Conservation (phyloP, 2,888 invertebrate genomes). For the Diplolepis rosae region DNA sequence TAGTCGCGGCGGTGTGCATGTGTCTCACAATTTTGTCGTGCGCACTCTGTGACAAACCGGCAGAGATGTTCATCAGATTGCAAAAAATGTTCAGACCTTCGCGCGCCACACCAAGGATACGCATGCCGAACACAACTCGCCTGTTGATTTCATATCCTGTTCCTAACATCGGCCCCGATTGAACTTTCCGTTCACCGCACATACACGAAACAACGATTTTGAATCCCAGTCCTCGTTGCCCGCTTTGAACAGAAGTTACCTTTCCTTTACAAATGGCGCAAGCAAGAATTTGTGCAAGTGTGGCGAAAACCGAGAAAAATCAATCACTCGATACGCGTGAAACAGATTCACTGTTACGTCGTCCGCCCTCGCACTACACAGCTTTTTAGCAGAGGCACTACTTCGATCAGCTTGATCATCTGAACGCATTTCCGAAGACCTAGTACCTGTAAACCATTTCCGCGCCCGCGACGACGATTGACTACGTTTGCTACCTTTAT, state of each 20-base stretch:
- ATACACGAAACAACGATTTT: too few species aligned
- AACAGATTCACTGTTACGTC: slow-evolving; percentile 35
- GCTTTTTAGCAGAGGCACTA: slow-evolving; percentile 25
- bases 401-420: too few species aligned
- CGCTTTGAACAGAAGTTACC: slow-evolving; percentile 18
- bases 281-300: slow-evolving; percentile 15
- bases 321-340: slow-evolving; percentile 39
- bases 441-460: too few species aligned
- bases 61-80: slow-evolving; percentile 50
- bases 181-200: slow-evolving; percentile 34
- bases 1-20: slow-evolving; percentile 37
- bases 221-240: too few species aligned
- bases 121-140: slow-evolving; percentile 48
- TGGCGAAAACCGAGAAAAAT: slow-evolving; percentile 36
- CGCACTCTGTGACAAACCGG: slow-evolving; percentile 41
- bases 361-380: slow-evolving; percentile 31
- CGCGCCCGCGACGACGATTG: too few species aligned
- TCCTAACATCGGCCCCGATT: slow-evolving; percentile 36
- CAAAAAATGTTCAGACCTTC: slow-evolving; percentile 56
- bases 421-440: too few species aligned
- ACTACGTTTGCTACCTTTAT: too few species aligned
- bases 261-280: slow-evolving; percentile 20
- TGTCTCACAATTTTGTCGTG: slow-evolving; percentile 39
- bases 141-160: slow-evolving; percentile 36
- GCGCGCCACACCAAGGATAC: slow-evolving; percentile 50